phyloP scores from a whole-genome alignment of 2,797 vertebrate species.

The Mycteria americana region DNA sequence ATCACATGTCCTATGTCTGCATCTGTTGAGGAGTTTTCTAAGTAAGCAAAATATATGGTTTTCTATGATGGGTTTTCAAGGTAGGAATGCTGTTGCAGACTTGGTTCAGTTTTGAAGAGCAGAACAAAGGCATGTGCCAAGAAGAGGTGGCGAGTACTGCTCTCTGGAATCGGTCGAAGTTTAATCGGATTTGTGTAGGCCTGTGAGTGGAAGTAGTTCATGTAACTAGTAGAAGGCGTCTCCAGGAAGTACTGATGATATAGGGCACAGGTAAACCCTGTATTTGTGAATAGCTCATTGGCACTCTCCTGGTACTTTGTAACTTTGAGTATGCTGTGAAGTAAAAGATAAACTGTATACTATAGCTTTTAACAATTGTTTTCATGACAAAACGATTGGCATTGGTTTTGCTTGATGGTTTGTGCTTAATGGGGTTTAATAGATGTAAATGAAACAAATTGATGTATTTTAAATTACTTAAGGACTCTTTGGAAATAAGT shows the following conservation, averaged over 20 bases:
- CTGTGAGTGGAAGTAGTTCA: not conserved
- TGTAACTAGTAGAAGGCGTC: not conserved
- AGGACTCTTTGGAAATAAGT: conserved; percentile 25
- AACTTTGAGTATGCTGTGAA: not conserved
- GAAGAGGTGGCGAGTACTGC: not conserved
- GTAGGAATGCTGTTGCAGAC: not conserved
- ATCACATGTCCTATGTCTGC: not conserved
- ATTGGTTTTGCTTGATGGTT: not conserved
- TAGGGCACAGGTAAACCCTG: not conserved
- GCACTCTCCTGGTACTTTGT: not conserved
- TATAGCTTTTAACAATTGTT: not conserved
- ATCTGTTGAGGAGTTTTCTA: not conserved
- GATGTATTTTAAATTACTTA: conserved; percentile 19
- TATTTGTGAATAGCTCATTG: accelerated
- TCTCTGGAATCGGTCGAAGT: not conserved
- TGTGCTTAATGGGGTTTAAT: conserved; percentile 33
- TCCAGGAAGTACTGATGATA: not conserved
- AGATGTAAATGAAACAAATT: conserved; percentile 33
- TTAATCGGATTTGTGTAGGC: not conserved
- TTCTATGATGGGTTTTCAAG: not conserved
- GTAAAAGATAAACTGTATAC: not conserved
- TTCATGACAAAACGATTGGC: not conserved
- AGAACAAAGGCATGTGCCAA: not conserved
- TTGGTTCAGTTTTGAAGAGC: not conserved
- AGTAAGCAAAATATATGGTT: not conserved